Conservation (phyloP, 2,888 invertebrate species). For the Palloptera scutellata region DNA sequence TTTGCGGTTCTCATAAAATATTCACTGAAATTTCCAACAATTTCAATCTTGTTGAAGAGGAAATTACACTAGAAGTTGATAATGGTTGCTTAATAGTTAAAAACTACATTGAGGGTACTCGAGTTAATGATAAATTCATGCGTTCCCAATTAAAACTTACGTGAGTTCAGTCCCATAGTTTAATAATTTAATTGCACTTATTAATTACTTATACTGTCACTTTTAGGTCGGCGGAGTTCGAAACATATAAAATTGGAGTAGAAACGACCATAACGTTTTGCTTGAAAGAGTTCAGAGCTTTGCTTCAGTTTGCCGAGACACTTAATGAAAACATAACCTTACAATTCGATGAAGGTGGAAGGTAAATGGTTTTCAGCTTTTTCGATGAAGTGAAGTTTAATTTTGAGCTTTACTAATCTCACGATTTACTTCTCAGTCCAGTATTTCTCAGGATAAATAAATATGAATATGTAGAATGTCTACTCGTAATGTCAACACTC, state of each 20-base stretch:
- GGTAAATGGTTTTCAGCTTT: conserved; percentile 63
- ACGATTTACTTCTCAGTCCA: conserved; percentile 67
- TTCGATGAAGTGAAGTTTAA: background rate
- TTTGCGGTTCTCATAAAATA: conserved; percentile 71
- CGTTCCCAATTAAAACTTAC: conserved; percentile 80
- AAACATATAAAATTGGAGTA: conserved; percentile 53
- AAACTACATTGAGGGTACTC: conserved; percentile 78
- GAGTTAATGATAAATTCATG: conserved; percentile 74
- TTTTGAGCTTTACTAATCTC: no score
- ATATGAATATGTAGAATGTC: conserved; percentile 77
- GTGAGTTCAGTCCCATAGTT: conserved; percentile 39
- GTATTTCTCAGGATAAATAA: conserved; percentile 78
- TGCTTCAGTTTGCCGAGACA: conserved; percentile 81
- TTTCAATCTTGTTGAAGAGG: conserved; percentile 82
- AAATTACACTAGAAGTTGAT: conserved; percentile 79
- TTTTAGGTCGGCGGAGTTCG: conserved; percentile 54
- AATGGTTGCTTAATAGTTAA: conserved; percentile 72
- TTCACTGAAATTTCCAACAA: conserved; percentile 79
- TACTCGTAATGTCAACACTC: conserved; percentile 78
- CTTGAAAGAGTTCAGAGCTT: conserved; percentile 82
- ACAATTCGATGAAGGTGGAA: conserved; percentile 80
- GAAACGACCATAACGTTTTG: conserved; percentile 84
- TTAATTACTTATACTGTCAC: background rate
- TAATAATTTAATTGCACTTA: background rate
- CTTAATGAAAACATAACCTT: conserved; percentile 74